Conservation (phyloP, 2,888 invertebrate species). For the Opisthograptis luteolata region DNA sequence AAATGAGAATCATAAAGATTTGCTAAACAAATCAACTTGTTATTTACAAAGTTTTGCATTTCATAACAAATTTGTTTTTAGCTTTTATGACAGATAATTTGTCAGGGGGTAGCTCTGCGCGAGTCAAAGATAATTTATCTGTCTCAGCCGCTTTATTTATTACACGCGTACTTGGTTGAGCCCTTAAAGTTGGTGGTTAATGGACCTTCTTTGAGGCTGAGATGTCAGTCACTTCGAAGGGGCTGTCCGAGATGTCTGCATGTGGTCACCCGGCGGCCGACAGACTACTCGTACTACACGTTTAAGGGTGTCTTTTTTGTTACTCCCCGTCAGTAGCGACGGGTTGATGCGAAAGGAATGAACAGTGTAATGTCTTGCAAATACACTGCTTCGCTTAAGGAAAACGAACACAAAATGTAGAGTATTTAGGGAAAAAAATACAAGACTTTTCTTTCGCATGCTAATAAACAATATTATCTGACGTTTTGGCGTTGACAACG, state of each 20-base stretch:
- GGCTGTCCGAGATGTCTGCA: slow-evolving; percentile 41
- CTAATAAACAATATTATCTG: neutral
- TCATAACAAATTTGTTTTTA: slow-evolving; percentile 78
- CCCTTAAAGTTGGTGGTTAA: slow-evolving; percentile 80
- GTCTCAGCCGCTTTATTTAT: slow-evolving; percentile 82
- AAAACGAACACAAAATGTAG: slow-evolving; percentile 1
- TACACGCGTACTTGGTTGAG: slow-evolving; percentile 76
- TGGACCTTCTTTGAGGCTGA: slow-evolving; percentile 74
- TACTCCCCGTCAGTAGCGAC: slow-evolving; percentile 56
- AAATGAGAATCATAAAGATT: slow-evolving; percentile 44
- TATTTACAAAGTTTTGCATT: slow-evolving; percentile 74
- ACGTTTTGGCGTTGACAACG: neutral
- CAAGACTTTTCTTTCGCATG: neutral
- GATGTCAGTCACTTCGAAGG: slow-evolving; percentile 64
- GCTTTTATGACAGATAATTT: slow-evolving; percentile 82
- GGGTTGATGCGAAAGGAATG: slow-evolving; percentile 67
- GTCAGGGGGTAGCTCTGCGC: slow-evolving; percentile 75
- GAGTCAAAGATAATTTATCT: slow-evolving; percentile 84
- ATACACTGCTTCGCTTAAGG: slow-evolving; percentile 27
- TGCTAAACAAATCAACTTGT: slow-evolving; percentile 62
- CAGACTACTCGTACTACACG: slow-evolving; percentile 30
- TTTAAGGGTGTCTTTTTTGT: slow-evolving; percentile 54
- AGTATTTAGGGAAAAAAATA: neutral
- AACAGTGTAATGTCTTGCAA: slow-evolving; percentile 49
- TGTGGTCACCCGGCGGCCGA: slow-evolving; percentile 55